phyloP scores from a whole-genome alignment of 2,797 vertebrate species.

The Macropus fuliginosus region DNA sequence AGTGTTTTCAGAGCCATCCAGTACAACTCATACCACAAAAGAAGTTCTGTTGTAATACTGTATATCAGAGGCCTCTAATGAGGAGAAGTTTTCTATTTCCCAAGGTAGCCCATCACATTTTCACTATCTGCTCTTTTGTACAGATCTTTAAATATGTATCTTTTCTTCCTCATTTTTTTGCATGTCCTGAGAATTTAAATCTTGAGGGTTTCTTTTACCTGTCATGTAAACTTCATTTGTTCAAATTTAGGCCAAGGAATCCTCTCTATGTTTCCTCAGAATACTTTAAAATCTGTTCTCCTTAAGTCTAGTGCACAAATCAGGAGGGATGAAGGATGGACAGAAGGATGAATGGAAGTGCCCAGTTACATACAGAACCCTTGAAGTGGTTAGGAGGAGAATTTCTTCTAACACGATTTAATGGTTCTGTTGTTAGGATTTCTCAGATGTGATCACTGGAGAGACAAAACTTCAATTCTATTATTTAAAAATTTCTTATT shows the following conservation, averaged over 20 bases:
- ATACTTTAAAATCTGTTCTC: background rate
- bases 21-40: background rate
- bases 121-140: background rate
- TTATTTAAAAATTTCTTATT: background rate
- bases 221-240: background rate
- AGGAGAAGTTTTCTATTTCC: background rate
- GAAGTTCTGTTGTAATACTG: background rate
- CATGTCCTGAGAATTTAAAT: background rate
- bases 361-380: background rate
- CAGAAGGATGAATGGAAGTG: background rate
- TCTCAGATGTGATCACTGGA: background rate
- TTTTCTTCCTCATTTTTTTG: background rate
- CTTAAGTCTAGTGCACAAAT: background rate
- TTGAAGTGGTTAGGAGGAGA: background rate
- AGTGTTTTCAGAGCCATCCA: background rate
- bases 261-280: background rate
- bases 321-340: background rate
- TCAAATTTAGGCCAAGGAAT: background rate
- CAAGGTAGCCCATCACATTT: background rate
- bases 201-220: background rate
- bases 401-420: background rate
- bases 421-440: background rate
- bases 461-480: background rate
- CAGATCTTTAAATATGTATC: background rate
- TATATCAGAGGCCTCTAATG: background rate